Evolutionary conservation across 2,113 vertebrate species (phyloP), one percentile per base, ranked within the genome.

Genomic region (Excalfactoria chinensis): DNA sequence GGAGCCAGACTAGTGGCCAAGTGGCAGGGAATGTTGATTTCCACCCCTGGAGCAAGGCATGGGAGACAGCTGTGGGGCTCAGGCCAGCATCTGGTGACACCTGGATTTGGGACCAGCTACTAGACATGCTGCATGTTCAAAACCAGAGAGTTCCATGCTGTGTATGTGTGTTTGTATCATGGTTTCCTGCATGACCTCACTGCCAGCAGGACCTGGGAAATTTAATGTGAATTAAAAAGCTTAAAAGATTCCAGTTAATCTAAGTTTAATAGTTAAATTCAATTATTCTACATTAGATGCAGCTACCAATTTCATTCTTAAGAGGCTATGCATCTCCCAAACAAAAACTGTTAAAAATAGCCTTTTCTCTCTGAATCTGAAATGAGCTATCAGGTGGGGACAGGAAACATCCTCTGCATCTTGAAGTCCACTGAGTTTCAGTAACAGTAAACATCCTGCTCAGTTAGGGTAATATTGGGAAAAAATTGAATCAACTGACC

Each of bases 281-380:
- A 66, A 53, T 44, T 43, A 71, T 66, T 76, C 64, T 82, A 51
- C 19, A 51, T 86, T 59, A 85, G n/a, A 80, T 69, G 34, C 46
- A 86, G 34, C 44, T 69, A 66, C 51, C 66, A 78, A 67, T 40
- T 60, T 88, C 67, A 71, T 46, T 73, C n/a, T 70, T 55, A 71
- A 82, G 63, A 82, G 23, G 60, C 59, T 76, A 82, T 30, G 64
- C 20, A 43, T 62, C 66, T 89, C 44, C 59, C 59, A 62, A 72
- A 82, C 43, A 71, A 69, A 84, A 82, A 77, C 26, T 72, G 30
- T 59, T 76, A 66, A 86, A 77, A 81, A 53, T 12, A 64, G 48
- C 20, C 28, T 89, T 81, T 89, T 70, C 43, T 76, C n/a, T 53
- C 70, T 80, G 55, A 91, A 49, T 95, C 40, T 69, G 40, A 63